These are phyloP conservation scores for Sarcophaga carnaria DNA, from an alignment of 2,888 invertebrate genomes.

Conservation along the genomic window DNA sequence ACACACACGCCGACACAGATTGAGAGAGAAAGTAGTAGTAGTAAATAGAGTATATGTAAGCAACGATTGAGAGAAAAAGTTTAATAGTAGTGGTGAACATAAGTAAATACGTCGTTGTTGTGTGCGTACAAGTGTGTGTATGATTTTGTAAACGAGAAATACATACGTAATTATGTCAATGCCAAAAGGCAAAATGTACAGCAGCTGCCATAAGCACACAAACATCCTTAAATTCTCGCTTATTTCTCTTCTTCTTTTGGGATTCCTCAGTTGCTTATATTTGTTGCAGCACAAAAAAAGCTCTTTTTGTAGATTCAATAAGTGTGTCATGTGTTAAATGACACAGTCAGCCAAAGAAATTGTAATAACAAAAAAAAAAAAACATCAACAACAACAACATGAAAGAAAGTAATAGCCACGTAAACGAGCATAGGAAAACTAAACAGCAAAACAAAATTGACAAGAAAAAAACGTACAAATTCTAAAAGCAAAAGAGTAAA, in stretches of 20 bases:
- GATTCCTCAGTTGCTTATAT: background rate
- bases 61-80: too few relatives aligned
- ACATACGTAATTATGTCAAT: conserved; percentile 53
- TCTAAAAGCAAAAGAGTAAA: too few relatives aligned
- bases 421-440: background rate
- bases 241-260: background rate
- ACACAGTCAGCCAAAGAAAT: background rate
- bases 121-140: background rate
- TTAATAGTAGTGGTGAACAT: too few relatives aligned
- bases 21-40: too few relatives aligned
- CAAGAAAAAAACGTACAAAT: too few relatives aligned
- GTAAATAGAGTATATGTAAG: too few relatives aligned
- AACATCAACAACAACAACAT: background rate
- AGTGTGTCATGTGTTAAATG: conserved; percentile 16
- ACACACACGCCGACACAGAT: too few relatives aligned
- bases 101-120: background rate
- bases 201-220: background rate
- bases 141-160: background rate
- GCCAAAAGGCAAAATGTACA: conserved; percentile 57
- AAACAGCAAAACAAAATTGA: too few relatives aligned
- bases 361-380: background rate
- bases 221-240: background rate
- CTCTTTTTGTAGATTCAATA: background rate
- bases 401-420: background rate
- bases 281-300: too few relatives aligned